Evolutionary conservation across 2,113 vertebrate species (phyloP), one percentile per base, ranked within the genome.

Genomic region (Copsychus sechellarum): DNA sequence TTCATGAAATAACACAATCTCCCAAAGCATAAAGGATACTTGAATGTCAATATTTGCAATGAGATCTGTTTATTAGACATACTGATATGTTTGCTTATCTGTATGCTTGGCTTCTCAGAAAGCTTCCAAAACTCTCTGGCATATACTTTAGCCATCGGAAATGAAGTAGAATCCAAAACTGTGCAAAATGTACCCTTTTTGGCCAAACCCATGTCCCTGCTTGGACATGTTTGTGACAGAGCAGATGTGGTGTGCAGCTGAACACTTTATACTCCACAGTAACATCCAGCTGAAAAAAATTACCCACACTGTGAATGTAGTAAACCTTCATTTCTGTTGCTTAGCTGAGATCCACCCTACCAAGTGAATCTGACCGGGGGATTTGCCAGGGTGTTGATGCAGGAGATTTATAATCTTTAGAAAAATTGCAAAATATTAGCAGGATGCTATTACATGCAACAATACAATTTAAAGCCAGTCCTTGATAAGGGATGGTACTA

Each of bases 341-440:
- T 90, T 84, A 33, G 92, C 26, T 34, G 42, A 86, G 69, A 88
- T 91, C 57, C 34, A 87, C 57, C 76, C 40, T 90, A 58, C 21
- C 36, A 93, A 86, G 50, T 12, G 25, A 83, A 61, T 85, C 17
- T 62, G 38, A 42, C 5, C 66, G n/a, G 16, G 56, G 40, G 22
- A 47, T 90, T 93, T 92, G 58, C 56, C 2, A 0, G 48, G 9
- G 6, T 91, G 47, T 58, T 29, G 54, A 40, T 83, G 88, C 47
- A 38, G 33, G 33, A 77, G 25, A 45, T 86, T 92, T 91, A 64
- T 91, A 95, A 54, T 88, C 86, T 94, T 94, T 86, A 92, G 72
- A 79, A 96, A 88, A 96, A 43, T 43, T 86, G 9, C 29, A 38
- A 45, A 81, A 72, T 96, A 91, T 96, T 95, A 97, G 91, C 86